Percentiles rank a stretch among this genome's conserved stretches.
These are phyloP conservation scores for Bellardia pandia DNA, from an alignment of 2,888 invertebrate genomes.

Conservation along the genomic window DNA sequence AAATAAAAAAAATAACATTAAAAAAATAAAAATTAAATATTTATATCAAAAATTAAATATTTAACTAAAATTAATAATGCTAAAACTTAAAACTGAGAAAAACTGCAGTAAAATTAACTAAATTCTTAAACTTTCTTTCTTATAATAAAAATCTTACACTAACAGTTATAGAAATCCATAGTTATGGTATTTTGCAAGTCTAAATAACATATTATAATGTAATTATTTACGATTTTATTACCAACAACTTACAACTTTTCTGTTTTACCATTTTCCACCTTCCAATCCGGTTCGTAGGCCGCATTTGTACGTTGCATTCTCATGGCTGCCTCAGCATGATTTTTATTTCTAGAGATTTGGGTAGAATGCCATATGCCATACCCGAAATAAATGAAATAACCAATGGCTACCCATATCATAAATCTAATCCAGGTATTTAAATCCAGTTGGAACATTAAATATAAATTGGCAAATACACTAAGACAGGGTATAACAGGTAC, in stretches of 20 bases:
- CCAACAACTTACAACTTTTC: slow-evolving; percentile 34
- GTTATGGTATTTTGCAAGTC: background rate
- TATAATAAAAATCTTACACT: background rate
- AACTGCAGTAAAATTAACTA: background rate
- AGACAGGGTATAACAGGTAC: slow-evolving; percentile 93
- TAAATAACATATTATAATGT: no score
- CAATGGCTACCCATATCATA: slow-evolving; percentile 92
- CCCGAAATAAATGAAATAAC: slow-evolving; percentile 93
- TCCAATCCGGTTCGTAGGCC: slow-evolving; percentile 81
- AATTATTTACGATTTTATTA: background rate
- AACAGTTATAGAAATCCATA: background rate
- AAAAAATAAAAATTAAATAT: background rate
- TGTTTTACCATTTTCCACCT: slow-evolving; percentile 77
- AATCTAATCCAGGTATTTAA: slow-evolving; percentile 95
- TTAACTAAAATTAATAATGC: background rate
- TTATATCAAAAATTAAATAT: background rate
- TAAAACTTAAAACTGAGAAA: slow-evolving; percentile 11
- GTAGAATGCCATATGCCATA: slow-evolving; percentile 93
- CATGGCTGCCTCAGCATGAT: slow-evolving; percentile 76
- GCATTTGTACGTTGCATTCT: slow-evolving; percentile 78
- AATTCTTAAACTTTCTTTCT: background rate
- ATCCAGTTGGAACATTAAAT: slow-evolving; percentile 95
- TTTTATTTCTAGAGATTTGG: slow-evolving; percentile 84
- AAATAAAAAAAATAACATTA: slow-evolving; percentile 15
- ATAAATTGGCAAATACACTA: slow-evolving; percentile 94